These are phyloP conservation scores for Calephelis perditalis DNA, from an alignment of 2,888 invertebrate species.

Conservation along the genomic window DNA sequence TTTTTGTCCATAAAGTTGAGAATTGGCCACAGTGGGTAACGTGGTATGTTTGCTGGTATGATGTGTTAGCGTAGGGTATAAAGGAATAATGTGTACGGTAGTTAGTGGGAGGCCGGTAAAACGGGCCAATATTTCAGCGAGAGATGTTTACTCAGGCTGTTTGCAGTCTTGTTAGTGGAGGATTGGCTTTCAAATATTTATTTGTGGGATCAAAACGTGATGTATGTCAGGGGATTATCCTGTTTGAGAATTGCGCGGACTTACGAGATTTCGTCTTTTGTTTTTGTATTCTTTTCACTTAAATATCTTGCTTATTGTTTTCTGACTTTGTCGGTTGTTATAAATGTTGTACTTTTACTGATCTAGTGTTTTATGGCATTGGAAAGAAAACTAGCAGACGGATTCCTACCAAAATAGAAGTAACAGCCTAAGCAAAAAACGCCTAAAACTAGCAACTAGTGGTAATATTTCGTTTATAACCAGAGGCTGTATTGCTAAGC, in stretches of 20 bases:
- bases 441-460: too few relatives aligned
- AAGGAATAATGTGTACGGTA: slow-evolving; percentile 46
- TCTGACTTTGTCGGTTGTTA: too few relatives aligned
- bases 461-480: too few relatives aligned
- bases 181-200: slow-evolving; percentile 34
- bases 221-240: slow-evolving; percentile 32
- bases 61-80: slow-evolving; percentile 44
- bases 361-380: too few relatives aligned
- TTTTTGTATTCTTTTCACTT: not conserved
- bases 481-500: too few relatives aligned
- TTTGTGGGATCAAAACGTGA: slow-evolving; percentile 34
- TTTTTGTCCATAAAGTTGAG: slow-evolving; percentile 19
- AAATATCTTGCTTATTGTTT: too few relatives aligned
- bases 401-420: too few relatives aligned
- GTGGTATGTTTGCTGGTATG: slow-evolving; percentile 26
- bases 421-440: too few relatives aligned
- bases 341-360: too few relatives aligned
- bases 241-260: slow-evolving; percentile 16
- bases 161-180: slow-evolving; percentile 39
- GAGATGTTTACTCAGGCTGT: slow-evolving; percentile 47
- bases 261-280: slow-evolving; percentile 1
- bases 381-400: too few relatives aligned
- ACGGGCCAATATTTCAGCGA: slow-evolving; percentile 43
- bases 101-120: slow-evolving; percentile 41
- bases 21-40: slow-evolving; percentile 9